phyloP scores from a whole-genome alignment of 2,888 invertebrate species.

The Yponomeuta sedellus region DNA sequence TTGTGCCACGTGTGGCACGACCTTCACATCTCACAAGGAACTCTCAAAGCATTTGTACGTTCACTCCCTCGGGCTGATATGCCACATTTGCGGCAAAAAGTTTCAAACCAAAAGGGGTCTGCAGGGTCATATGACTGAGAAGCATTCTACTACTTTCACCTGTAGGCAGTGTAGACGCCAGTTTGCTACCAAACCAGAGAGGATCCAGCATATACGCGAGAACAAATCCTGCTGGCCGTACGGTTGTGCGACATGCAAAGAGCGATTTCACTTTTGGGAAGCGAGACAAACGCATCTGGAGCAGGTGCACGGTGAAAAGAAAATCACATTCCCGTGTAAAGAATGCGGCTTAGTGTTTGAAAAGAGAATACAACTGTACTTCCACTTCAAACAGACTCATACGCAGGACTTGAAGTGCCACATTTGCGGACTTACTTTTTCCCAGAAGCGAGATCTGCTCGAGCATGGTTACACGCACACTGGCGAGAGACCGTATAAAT shows the following conservation, averaged over 20 bases:
- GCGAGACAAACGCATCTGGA: constrained; percentile 18
- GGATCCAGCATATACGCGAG: constrained; percentile 16
- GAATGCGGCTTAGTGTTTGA: constrained; percentile 20
- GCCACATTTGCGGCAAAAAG: constrained; percentile 23
- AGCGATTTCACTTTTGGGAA: constrained; percentile 17
- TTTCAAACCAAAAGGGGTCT: constrained; percentile 20
- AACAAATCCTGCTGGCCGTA: constrained; percentile 20
- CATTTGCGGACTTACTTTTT: constrained; percentile 16
- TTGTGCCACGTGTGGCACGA: constrained; percentile 15
- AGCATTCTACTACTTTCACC: constrained; percentile 3
- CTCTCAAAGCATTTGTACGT: constrained; percentile 41
- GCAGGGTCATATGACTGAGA: constrained; percentile 6
- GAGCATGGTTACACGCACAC: constrained; percentile 19
- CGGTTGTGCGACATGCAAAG: constrained; percentile 17
- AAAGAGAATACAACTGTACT: constrained; percentile 16
- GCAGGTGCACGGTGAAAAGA: constrained; percentile 18
- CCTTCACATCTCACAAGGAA: constrained; percentile 54
- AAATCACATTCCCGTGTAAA: constrained; percentile 18
- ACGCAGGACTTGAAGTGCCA: constrained; percentile 21
- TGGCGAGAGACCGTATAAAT: constrained; percentile 15
- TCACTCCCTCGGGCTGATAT: constrained; percentile 15
- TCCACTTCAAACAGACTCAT: constrained; percentile 20
- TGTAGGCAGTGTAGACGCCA: constrained; percentile 19
- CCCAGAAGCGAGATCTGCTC: constrained; percentile 12
- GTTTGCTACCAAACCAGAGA: constrained; percentile 17